Evolutionary conservation across 2,888 invertebrate species (phyloP), one percentile per base, ranked within the genome.

Genomic region (Ichneumoninae sp.): DNA sequence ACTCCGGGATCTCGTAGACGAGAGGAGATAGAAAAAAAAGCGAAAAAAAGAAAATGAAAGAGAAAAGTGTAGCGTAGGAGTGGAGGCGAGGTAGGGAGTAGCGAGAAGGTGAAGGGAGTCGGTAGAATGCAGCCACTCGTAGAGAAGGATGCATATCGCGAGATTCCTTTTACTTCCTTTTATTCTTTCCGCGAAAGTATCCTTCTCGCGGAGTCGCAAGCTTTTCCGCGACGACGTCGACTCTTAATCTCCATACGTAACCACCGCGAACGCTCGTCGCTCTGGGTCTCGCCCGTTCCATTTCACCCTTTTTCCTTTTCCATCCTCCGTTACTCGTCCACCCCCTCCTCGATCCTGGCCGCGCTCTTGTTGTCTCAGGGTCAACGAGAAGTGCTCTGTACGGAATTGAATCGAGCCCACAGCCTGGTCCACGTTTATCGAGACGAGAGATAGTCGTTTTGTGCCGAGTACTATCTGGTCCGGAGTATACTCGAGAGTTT

Each of bases 211-310:
- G 71, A 74, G 70, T 70, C 19, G 47, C 47, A 36, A 84, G 60
- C 71, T 76, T 68, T 71, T 66, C 50, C 33, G 47, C 33, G 40
- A 44, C 54, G 78, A 40, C 76, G 57, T 52, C 54, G 79, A 84
- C 79, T 71, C 81, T 85, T 84, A 84, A 85, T 85, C 85, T 85
- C 71, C 83, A 84, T 84, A 80, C 84, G 78, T 84, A 82, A 85
- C 81, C 70, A 66, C 54, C 71, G 62, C 52, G 68, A 57, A 44
- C 60, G 57, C 75, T 75, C 69, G 40, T 71, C 33, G 60, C 71
- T 47, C 65, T 40, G 47, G 60, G 40, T 71, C 70, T 72, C 74
- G 44, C 69, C 76, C 52, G 65, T 80, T 79, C 16, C 75, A 36
- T 71, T 47, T 36, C 10, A 10, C 16, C 50, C 57, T 70, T 52